Evolutionary conservation across 2,797 vertebrate genomes (phyloP).

Genomic region (Artibeus lituratus): DNA sequence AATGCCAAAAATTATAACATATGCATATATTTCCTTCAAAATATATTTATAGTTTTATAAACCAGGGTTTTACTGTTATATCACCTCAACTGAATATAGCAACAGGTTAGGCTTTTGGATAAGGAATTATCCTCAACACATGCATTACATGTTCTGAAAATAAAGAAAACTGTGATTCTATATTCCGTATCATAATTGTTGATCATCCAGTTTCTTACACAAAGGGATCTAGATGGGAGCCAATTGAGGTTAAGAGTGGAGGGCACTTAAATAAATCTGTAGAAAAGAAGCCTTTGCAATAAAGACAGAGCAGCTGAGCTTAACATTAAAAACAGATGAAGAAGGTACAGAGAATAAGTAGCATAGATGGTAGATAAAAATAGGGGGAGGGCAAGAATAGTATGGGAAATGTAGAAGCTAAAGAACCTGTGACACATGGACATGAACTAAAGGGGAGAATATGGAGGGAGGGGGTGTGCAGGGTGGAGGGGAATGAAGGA

Average conservation of each 20-base stretch:
- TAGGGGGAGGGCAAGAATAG: too few species aligned
- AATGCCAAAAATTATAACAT: neutral
- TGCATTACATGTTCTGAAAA: neutral
- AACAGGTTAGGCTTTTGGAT: neutral
- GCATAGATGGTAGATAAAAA: too few species aligned
- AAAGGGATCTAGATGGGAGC: neutral
- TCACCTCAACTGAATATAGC: neutral
- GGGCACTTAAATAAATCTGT: neutral
- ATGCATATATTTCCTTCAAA: neutral
- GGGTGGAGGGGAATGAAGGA: too few species aligned
- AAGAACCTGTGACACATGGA: too few species aligned
- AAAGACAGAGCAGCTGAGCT: neutral
- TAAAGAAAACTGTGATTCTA: neutral
- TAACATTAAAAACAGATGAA: neutral
- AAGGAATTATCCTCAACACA: neutral
- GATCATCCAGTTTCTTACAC: neutral
- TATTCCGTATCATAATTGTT: neutral
- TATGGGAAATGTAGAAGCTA: too few species aligned
- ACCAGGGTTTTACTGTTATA: neutral
- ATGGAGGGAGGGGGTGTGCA: too few species aligned
- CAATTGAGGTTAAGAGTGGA: neutral
- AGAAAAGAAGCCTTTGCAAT: neutral
- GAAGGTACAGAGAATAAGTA: too few species aligned
- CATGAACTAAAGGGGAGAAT: too few species aligned
- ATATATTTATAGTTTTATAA: neutral